Evolutionary conservation across 2,888 invertebrate genomes (phyloP), one percentile per base, ranked within the genome.

Genomic region (Portevinia maculata): DNA sequence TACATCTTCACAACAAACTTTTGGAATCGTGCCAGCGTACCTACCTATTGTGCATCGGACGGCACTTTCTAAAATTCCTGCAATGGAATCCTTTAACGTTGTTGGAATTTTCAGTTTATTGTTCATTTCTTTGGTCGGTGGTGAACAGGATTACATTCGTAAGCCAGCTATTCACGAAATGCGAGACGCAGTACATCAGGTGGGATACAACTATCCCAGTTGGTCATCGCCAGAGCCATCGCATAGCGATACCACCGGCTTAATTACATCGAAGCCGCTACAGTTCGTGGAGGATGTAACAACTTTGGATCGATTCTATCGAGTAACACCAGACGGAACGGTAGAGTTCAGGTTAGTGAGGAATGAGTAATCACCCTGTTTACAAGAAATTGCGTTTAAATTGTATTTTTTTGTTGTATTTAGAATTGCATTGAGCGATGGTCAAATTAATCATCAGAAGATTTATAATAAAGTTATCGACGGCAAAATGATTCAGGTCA

Each of bases 121-220:
- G 8, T 50, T 41, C 37, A 59, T 64, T 52, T 60, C 15, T 17
- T 32, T 57, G 60, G 57, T 17, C 7, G 28, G 15, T 48, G 44
- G 44, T 41, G 50, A 34, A 15, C 15, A 52, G 70, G 48, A 65
- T 44, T 32, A 65, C 13, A 57, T 32, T 7, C 48, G 13, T n/a
- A 39, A 28, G 24, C 30, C 59, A 1, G 37, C 65, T 13, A 30
- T 60, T 53, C 59, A 71, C 32, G 76, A 83, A 59, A 76, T 53
- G 71, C 65, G 76, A 71, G 70, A 76, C 21, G 65, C 71, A 76
- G 60, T 76, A 37, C 65, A 76, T 83, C 81, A 83, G 53, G 57
- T 76, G 11, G 76, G 48, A 19, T 62, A 59, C 32, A 81, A 52
- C 59, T 60, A 37, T 21, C 34, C 60, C 15, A 39, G 21, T 17